Evolutionary conservation across 2,888 invertebrate species (phyloP).

Genomic region (Zaprionus lineosus): DNA sequence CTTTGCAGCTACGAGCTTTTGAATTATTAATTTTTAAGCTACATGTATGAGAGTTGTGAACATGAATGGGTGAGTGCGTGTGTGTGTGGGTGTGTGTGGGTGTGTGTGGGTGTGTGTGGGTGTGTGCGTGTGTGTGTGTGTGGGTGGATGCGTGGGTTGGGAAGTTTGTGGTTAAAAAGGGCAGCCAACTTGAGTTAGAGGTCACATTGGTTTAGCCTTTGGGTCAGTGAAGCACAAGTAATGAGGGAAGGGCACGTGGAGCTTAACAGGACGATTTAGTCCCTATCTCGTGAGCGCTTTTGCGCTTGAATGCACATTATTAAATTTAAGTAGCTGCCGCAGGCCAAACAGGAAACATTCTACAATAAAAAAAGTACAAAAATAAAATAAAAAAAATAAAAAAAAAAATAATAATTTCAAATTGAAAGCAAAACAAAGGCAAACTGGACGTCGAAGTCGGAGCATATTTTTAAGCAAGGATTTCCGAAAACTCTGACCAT

Average conservation of each 20-base stretch:
- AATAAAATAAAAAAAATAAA: slow-evolving; percentile 6
- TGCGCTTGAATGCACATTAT: slow-evolving; percentile 58
- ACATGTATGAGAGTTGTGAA: slow-evolving; percentile 6
- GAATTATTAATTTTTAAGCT: slow-evolving; percentile 78
- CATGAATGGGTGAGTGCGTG: background rate
- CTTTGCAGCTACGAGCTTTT: slow-evolving; percentile 66
- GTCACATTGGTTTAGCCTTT: slow-evolving; percentile 68
- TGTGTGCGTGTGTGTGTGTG: slow-evolving; percentile 13
- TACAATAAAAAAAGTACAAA: slow-evolving; percentile 13
- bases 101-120: background rate
- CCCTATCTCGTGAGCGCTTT: slow-evolving; percentile 44
- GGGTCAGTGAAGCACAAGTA: slow-evolving; percentile 66
- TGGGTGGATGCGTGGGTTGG: background rate
- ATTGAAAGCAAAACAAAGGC: no score
- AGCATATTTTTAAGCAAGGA: slow-evolving; percentile 21
- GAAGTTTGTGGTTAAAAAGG: slow-evolving; percentile 44
- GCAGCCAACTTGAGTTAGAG: slow-evolving; percentile 38
- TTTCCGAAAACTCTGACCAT: slow-evolving; percentile 32
- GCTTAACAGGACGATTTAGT: slow-evolving; percentile 48
- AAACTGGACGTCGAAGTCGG: no score
- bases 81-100: slow-evolving; percentile 5
- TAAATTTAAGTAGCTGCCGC: slow-evolving; percentile 67
- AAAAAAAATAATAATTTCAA: slow-evolving; percentile 1
- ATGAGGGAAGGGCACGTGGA: slow-evolving; percentile 16
- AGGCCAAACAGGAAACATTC: slow-evolving; percentile 32